phyloP scores from a whole-genome alignment of 2,888 invertebrate species.

The Hydrotaea cyrtoneurina region DNA sequence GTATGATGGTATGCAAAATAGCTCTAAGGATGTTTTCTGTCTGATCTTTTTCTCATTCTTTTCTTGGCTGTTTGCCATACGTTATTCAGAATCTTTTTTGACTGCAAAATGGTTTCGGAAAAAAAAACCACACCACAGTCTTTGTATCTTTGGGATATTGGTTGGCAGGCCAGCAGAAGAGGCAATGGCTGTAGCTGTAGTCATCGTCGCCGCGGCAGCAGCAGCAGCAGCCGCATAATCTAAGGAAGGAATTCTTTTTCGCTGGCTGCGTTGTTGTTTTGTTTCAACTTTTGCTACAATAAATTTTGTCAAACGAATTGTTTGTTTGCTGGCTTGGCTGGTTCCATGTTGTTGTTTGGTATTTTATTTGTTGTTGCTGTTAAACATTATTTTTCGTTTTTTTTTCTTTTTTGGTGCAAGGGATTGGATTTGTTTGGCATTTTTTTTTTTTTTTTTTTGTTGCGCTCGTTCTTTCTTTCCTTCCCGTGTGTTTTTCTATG shows the following conservation, averaged over 20 bases:
- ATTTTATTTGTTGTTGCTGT: slow-evolving; percentile 51
- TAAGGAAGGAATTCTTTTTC: slow-evolving; percentile 27
- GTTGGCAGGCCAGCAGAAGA: slow-evolving; percentile 40
- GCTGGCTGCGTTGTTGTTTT: slow-evolving; percentile 21
- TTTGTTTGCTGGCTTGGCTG: slow-evolving; percentile 36
- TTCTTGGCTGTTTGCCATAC: slow-evolving; percentile 37
- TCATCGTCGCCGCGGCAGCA: not conserved
- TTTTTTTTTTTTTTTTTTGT: not conserved
- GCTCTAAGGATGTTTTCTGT: slow-evolving; percentile 63
- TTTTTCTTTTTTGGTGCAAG: slow-evolving; percentile 31
- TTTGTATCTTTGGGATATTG: slow-evolving; percentile 34
- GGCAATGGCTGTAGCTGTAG: slow-evolving; percentile 1
- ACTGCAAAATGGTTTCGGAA: slow-evolving; percentile 25
- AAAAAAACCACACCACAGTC: not conserved
- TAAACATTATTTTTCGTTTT: slow-evolving; percentile 58
- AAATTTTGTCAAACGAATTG: slow-evolving; percentile 72
- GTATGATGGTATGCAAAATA: slow-evolving; percentile 69
- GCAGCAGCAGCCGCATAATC: slow-evolving; percentile 8
- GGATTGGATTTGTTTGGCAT: slow-evolving; percentile 16
- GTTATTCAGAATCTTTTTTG: slow-evolving; percentile 44
- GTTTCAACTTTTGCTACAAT: slow-evolving; percentile 68
- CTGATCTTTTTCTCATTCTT: slow-evolving; percentile 55
- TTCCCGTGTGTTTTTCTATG: slow-evolving; percentile 20
- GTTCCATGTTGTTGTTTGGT: slow-evolving; percentile 6
- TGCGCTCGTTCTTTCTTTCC: not conserved